These are phyloP conservation scores for Cavia aperea DNA, from an alignment of 2,113 vertebrate species.

Conservation along the genomic window DNA sequence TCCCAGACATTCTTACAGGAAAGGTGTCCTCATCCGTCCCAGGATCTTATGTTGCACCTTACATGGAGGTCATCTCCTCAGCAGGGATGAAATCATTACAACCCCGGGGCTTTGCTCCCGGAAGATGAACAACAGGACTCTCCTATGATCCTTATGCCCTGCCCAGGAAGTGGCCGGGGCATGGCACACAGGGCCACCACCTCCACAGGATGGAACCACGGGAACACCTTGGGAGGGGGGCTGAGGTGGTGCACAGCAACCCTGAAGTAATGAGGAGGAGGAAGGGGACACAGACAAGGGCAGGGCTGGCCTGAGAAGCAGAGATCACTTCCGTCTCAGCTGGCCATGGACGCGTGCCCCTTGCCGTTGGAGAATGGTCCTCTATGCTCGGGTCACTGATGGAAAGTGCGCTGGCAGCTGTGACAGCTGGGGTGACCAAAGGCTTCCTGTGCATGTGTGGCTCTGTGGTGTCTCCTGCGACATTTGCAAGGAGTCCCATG, in stretches of 20 bases:
- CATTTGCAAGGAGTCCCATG: background rate
- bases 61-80: background rate
- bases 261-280: background rate
- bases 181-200: background rate
- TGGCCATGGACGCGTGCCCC: accelerated
- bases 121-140: background rate
- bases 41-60: background rate
- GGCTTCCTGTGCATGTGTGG: too few species aligned
- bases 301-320: background rate
- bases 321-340: background rate
- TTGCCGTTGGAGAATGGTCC: background rate
- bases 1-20: background rate
- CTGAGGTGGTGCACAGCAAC: too few species aligned
- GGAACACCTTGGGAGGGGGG: background rate
- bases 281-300: background rate
- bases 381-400: background rate
- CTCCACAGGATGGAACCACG: background rate
- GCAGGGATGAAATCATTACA: background rate
- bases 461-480: accelerated
- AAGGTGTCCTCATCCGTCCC: background rate
- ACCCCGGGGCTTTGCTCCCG: background rate
- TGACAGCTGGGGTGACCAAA: background rate
- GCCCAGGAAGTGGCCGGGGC: background rate
- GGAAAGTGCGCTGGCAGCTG: background rate
- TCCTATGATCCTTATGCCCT: too few species aligned